Conservation (phyloP, 1,140 invertebrate species). For the Bombyx mori region DNA sequence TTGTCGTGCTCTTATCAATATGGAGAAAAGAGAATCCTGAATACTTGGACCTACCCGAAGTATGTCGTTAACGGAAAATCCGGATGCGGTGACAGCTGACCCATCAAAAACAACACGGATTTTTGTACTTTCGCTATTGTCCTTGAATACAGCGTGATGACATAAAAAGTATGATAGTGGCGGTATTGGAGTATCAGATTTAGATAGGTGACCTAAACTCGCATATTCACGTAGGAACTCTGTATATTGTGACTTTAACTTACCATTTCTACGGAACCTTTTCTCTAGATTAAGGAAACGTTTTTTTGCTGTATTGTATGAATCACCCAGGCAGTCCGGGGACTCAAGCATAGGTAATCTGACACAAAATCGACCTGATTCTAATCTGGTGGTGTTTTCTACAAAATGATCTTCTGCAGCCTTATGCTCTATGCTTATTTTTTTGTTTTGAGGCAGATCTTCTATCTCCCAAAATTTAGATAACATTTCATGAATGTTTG, state of each 20-base stretch:
- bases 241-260: conserved; percentile 15
- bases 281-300: conserved; percentile 29
- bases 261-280: neutral
- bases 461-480: no score
- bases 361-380: conserved; percentile 19
- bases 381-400: no score
- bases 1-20: conserved; percentile 41
- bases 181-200: no score
- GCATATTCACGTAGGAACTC: conserved; percentile 16
- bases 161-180: conserved; percentile 5
- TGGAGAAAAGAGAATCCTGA: conserved; percentile 24
- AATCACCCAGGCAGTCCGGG: conserved; percentile 28
- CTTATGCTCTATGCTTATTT: no score
- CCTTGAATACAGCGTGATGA: conserved; percentile 13
- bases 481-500: no score
- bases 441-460: no score
- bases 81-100: conserved; percentile 1
- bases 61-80: conserved; percentile 3
- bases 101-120: conserved; percentile 16
- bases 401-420: no score
- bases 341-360: conserved; percentile 28
- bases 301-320: conserved; percentile 23
- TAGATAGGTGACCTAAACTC: no score
- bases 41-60: conserved; percentile 12
- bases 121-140: conserved; percentile 13